Conservation (phyloP, 2,888 invertebrate species). For the Phoronis australis region DNA sequence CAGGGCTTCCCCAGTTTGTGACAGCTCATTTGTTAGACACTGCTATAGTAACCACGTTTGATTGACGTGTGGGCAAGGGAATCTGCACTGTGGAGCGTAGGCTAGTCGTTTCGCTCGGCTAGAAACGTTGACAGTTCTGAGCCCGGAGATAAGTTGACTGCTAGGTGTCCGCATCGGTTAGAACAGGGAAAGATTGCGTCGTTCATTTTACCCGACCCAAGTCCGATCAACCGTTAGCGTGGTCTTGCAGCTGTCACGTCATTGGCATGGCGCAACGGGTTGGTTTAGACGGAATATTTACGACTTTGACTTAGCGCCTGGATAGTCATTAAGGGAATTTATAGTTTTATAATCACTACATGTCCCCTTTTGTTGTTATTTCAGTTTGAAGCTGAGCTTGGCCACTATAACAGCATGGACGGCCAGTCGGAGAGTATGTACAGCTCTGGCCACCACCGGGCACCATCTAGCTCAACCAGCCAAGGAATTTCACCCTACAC, state of each 20-base stretch:
- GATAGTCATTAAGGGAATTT: too few species aligned
- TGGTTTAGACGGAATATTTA: slow-evolving; percentile 1
- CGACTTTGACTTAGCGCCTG: too few species aligned
- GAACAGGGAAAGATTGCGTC: slow-evolving; percentile 9
- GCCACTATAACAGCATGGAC: slow-evolving; percentile 33
- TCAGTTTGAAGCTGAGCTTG: slow-evolving; percentile 41
- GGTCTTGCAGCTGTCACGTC: slow-evolving; percentile 17
- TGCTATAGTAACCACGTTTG: slow-evolving; percentile 21
- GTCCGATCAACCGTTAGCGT: slow-evolving; percentile 2
- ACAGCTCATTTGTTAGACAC: slow-evolving; percentile 41
- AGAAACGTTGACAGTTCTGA: too few species aligned
- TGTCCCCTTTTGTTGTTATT: slow-evolving; percentile 14
- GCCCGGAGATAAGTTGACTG: background rate
- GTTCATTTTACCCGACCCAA: slow-evolving; percentile 21
- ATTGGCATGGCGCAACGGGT: slow-evolving; percentile 41
- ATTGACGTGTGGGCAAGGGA: slow-evolving; percentile 7
- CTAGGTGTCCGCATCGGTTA: background rate
- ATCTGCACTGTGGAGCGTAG: slow-evolving; percentile 37
- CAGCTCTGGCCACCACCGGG: slow-evolving; percentile 33
- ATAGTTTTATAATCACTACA: background rate
- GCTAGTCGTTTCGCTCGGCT: slow-evolving; percentile 36
- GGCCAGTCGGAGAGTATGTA: slow-evolving; percentile 18
- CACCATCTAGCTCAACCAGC: too few species aligned
- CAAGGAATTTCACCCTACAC: slow-evolving; percentile 30
- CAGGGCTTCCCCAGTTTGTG: too few species aligned